phyloP scores from a whole-genome alignment of 2,797 vertebrate species.

The Otolemur crassicaudatus region DNA sequence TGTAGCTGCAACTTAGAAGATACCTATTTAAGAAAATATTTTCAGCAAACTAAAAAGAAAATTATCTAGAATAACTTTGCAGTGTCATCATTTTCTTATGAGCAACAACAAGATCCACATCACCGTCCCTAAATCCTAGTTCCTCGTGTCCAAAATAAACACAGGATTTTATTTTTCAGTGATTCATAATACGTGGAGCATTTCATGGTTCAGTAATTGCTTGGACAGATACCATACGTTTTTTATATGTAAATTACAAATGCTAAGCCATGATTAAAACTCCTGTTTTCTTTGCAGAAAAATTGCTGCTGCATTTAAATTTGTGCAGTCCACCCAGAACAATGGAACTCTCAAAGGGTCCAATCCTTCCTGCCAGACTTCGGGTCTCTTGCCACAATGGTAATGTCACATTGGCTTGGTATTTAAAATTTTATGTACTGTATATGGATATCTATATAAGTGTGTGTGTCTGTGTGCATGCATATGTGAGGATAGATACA shows the following conservation, averaged over 20 bases:
- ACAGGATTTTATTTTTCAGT: not conserved
- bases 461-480: not conserved
- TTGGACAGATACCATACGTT: constrained; percentile 32
- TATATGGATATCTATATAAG: not conserved
- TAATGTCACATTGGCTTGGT: constrained; percentile 87
- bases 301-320: constrained; percentile 97
- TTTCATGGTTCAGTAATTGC: not conserved
- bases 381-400: constrained; percentile 96
- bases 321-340: constrained; percentile 96
- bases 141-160: constrained; percentile 1
- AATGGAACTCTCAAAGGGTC: constrained; percentile 97
- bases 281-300: constrained; percentile 92
- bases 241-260: not conserved
- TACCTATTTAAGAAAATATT: not conserved
- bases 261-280: constrained; percentile 16
- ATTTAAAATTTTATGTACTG: not conserved
- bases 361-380: constrained; percentile 93
- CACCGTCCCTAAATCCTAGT: not conserved
- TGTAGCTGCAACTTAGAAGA: not conserved
- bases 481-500: not conserved
- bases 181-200: not conserved
- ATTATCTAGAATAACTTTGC: not conserved
- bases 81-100: not conserved
- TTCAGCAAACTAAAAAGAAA: not conserved
- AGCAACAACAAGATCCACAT: not conserved